Base-by-base conservation (phyloP, 2,888 invertebrate species). In the Drosophila subsilvestris region DNA sequence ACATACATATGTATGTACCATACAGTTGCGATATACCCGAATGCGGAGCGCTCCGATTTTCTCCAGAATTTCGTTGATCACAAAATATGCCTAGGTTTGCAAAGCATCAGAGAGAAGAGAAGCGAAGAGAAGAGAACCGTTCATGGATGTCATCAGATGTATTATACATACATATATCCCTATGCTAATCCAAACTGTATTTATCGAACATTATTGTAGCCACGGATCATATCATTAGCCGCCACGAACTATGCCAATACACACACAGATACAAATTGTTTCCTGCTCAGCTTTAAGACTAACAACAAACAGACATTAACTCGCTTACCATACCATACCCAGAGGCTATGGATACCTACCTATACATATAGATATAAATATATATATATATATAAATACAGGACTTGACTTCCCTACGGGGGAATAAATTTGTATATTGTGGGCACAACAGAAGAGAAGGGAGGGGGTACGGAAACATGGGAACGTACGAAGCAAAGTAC, bases 141-240 rank as follows among this genome's bases (percentile, higher is more conserved):
- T 53, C 37, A 20, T 2, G 12, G 17, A 5, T 37, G 43, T 47
- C 53, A 54, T 49, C 53, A 54, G 42, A 51, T 59, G 54, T 22
- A 22, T 63, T 58, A 29, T 17, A 53, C 3, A 44, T 37, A 9
- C 17, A 42, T 43, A 12, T n/a, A 20, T 42, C 6, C 14, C 37
- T 6, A 43, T 51, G 56, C 20, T 17, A 54, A 50, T 22, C 58
- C 58, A 51, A 51, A 49, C 59, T 49, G 57, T 80, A 79, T 73
- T 63, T 67, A 57, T 59, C 37, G 50, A 65, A 58, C n/a, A 56
- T 49, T 60, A 66, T 45, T 47, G 44, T 72, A 80, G 78, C 71
- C 76, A 65, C 63, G 44, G 44, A 66, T 83, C 82, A 86, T 82
- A 82, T 82, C 86, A 82, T 73, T 74, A 79, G 74, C 49, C 69